These are phyloP conservation scores for Netelia inedita DNA, from an alignment of 2,888 invertebrate species.

Conservation along the genomic window DNA sequence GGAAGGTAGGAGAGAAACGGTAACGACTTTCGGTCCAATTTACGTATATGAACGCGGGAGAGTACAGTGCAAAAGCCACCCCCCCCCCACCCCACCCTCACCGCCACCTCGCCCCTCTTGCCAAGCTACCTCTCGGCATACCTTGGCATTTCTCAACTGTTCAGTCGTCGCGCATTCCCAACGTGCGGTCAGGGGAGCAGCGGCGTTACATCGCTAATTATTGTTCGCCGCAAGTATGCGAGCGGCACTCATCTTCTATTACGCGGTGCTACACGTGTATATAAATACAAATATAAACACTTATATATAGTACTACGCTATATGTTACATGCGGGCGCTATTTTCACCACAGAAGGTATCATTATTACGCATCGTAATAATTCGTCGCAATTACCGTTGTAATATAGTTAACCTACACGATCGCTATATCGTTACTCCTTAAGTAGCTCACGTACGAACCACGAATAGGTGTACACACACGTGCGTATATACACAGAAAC, in stretches of 20 bases:
- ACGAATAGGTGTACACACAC: slow-evolving; percentile 37
- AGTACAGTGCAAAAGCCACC: slow-evolving; percentile 22
- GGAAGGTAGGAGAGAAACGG: slow-evolving; percentile 60
- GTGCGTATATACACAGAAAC: no score
- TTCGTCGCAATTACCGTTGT: slow-evolving; percentile 77
- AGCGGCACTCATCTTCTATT: slow-evolving; percentile 55
- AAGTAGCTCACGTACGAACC: slow-evolving; percentile 37
- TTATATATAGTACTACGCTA: not conserved
- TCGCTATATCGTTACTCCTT: slow-evolving; percentile 72
- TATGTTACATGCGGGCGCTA: slow-evolving; percentile 22
- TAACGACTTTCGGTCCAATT: slow-evolving; percentile 76
- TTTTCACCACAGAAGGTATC: slow-evolving; percentile 40
- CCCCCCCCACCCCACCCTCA: not conserved
- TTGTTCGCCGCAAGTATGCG: slow-evolving; percentile 73
- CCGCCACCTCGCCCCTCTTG: no score
- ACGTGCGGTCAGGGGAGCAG: slow-evolving; percentile 63
- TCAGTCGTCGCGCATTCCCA: slow-evolving; percentile 71
- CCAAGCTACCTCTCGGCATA: slow-evolving; percentile 53
- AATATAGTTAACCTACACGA: slow-evolving; percentile 76
- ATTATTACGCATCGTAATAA: slow-evolving; percentile 74
- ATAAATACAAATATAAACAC: slow-evolving; percentile 17
- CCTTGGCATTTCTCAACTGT: slow-evolving; percentile 74
- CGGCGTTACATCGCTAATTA: slow-evolving; percentile 74
- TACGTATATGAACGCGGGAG: slow-evolving; percentile 62
- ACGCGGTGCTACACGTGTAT: slow-evolving; percentile 15